Evolutionary conservation across 2,797 vertebrate species (phyloP), one percentile per base, ranked within the genome.

Genomic region (Molossus molossus): DNA sequence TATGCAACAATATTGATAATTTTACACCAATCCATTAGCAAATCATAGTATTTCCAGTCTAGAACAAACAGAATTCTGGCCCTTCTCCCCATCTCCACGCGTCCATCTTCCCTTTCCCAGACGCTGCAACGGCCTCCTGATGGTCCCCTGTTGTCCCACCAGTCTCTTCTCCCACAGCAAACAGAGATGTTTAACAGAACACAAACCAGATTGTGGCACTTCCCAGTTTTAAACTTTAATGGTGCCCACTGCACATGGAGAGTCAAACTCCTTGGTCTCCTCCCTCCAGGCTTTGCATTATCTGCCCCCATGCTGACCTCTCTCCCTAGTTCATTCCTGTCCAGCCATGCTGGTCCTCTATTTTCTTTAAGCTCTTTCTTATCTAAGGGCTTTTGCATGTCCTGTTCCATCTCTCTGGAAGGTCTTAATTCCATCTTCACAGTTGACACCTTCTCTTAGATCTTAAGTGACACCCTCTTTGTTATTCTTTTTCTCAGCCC

Each of bases 381-480:
- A 5, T 4, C 25, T 3, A 5, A n/a, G 7, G 50, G 27, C 57
- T 48, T 45, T 21, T n/a, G n/a, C 25, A 25, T 5, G 0, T 3
- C 33, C 62, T 53, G 21, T 4, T 21, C 40, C 18, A 8, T 65
- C 37, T 25, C 2, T 6, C 80, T 25, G 13, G 60, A 55, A 58
- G 50, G 64, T 27, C 9, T n/a, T 21, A 37, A 18, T 29, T 9
- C 2, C 45, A n/a, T 18, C 27, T 17, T 58, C 60, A 75, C 58
- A 88, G 58, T 1, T 27, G 53, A 5, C 40, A 7, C 25, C 57
- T 48, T 11, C 53, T 79, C 45, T 25, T 18, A 37, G 33, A 12
- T 45, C 82, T 33, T 25, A 92, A 79, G 57, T 11, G 48, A n/a
- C 53, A n/a, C 12, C 18, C 57, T 37, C 29, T 79, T 53, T 18